phyloP scores from a whole-genome alignment of 1,140 invertebrate species.

The Cylas formicarius region DNA sequence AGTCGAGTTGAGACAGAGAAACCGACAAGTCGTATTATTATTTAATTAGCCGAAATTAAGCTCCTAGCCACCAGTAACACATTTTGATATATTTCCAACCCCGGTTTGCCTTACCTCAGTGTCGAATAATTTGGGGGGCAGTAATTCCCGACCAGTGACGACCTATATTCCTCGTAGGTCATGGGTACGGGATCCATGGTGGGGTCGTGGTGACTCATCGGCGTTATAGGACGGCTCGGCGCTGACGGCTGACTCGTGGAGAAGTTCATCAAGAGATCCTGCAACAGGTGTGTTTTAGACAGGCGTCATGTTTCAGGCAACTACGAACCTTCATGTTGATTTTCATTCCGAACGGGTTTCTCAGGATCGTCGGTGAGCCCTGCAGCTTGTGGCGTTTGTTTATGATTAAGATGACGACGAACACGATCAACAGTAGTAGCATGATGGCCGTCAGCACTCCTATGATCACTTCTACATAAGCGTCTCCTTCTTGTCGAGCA shows the following conservation, averaged over 20 bases:
- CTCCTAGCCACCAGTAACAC: too few relatives aligned
- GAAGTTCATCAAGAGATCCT: constrained; percentile 55
- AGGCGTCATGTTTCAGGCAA: background rate
- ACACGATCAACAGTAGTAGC: constrained; percentile 57
- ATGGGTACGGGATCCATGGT: constrained; percentile 42
- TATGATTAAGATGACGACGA: constrained; percentile 59
- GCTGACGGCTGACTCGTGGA: constrained; percentile 42
- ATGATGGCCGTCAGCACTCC: constrained; percentile 66
- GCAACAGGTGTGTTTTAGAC: constrained; percentile 5
- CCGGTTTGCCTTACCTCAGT: constrained; percentile 10
- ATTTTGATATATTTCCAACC: too few relatives aligned
- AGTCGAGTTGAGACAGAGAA: too few relatives aligned
- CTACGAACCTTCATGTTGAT: constrained; percentile 59
- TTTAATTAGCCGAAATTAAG: background rate
- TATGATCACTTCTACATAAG: constrained; percentile 64
- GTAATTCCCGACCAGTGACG: constrained; percentile 44
- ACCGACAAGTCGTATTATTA: background rate
- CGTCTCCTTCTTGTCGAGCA: constrained; percentile 52
- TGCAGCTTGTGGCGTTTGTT: constrained; percentile 59
- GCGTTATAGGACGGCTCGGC: constrained; percentile 43
- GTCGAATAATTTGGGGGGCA: constrained; percentile 29
- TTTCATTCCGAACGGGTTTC: constrained; percentile 58
- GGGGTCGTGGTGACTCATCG: constrained; percentile 40
- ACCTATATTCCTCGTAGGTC: constrained; percentile 49
- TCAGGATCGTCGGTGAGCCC: constrained; percentile 53